Evolutionary conservation across 2,888 invertebrate genomes (phyloP), one percentile per base, ranked within the genome.

Genomic region (Agonopterix subpropinquella): DNA sequence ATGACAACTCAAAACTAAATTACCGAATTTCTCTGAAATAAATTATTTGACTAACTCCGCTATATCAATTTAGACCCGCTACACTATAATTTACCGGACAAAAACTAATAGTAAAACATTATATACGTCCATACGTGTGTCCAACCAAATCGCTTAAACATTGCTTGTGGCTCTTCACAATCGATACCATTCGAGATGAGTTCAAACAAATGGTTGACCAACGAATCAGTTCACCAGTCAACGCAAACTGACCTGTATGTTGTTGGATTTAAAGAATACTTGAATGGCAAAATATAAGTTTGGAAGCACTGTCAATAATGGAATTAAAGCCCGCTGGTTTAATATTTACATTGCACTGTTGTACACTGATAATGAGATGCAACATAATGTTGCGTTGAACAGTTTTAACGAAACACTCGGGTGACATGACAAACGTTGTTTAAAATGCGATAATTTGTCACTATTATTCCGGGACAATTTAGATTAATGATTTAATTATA

Each of bases 291-390:
- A 44, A 8, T 41, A 28, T 37, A 37, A 37, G 43, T 41, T 11
- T 41, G 47, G 44, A 50, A 50, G 47, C 50, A 59, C 57, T 57
- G 63, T 67, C 67, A 67, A 70, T 70, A 77, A 65, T 64, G 69
- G 67, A 74, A 76, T 74, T 71, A 73, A 72, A 69, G 70, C 67
- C 59, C 63, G 65, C 61, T 52, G 54, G 61, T 70, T 67, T 67
- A 67, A 73, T 75, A 71, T 77, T 76, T 70, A 72, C 72, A 61
- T 52, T 64, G 59, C 58, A 56, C 62, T 69, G 68, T 68, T 65
- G 64, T 67, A 68, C 64, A 62, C 61, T 56, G 65, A 62, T 73
- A 77, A 77, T 74, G 67, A 68, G 70, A 69, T 70, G 67, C 66
- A 64, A 60, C 53, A 53, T 58, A 49, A 51, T 54, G 56, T 53